Evolutionary conservation across 2,797 vertebrate genomes (phyloP).

Genomic region (Gambusia yucatana): DNA sequence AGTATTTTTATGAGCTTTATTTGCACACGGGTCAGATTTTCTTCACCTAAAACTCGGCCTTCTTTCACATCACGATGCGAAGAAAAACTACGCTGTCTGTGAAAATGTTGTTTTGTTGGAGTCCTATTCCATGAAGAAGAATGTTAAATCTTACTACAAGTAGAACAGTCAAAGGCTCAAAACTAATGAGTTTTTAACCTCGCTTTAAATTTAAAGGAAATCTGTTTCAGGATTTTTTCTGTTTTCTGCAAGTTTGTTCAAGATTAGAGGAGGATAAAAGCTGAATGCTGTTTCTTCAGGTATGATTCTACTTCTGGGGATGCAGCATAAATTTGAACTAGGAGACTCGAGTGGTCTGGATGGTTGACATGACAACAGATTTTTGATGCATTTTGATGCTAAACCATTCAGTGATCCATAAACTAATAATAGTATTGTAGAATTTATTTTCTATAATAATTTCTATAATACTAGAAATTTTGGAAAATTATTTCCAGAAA

Average conservation of each 20-base stretch:
- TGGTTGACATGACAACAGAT: background rate
- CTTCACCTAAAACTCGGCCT: background rate
- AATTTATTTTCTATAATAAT: no score
- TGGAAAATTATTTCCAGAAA: no score
- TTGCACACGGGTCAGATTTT: background rate
- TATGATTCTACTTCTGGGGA: no score
- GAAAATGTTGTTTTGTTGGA: background rate
- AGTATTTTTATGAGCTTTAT: background rate
- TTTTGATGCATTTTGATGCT: background rate
- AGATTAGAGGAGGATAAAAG: no score
- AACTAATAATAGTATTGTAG: no score
- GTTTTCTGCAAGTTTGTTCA: no score
- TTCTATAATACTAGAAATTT: no score
- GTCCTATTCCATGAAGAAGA: background rate
- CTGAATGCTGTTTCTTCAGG: no score
- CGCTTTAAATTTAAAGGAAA: background rate
- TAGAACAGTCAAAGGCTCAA: no score
- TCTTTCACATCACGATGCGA: background rate
- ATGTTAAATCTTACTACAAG: background rate
- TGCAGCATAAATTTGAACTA: background rate
- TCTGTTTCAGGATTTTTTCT: no score
- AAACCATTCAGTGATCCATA: background rate
- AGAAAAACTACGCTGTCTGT: background rate
- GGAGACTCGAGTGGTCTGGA: background rate
- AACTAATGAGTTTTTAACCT: background rate